Evolutionary conservation across 2,113 vertebrate genomes (phyloP), one percentile per base, ranked within the genome.

Genomic region (Entelurus aequoreus): DNA sequence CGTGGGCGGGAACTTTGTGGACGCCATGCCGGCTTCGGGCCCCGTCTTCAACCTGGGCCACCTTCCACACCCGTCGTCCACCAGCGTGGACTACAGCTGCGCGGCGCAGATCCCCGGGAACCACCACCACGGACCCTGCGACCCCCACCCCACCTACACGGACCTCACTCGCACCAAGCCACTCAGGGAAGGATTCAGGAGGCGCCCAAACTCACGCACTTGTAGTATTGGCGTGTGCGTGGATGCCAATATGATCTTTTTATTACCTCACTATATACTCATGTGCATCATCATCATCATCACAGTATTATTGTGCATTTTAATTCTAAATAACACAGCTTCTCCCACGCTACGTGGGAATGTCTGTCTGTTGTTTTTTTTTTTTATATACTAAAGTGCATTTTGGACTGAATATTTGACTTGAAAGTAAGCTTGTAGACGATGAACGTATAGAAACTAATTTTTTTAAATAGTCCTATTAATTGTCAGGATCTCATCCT

Each of bases 181-280:
- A 94, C 97, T 98, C 97, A 98, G 97, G 97, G 97, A 95, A 93
- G 97, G 92, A 94, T 99, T 91, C 94, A 95, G 88, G 97, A 99
- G 91, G 96, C 94, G 68, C 97, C 97, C 82, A 99, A 99, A 92
- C 94, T 99, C 74, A 99, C 97, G 82, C 97, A 99, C 94, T 95
- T 98, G 94, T 99, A 98, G 94, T 81, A 73, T 68, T 12, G 44
- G 38, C 48, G 60, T 72, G 78, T 78, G 75, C 84, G 78, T 69
- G 66, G 80, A 82, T 88, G 81, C 66, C 85, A 86, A 90, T 86
- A 88, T 86, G 88, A 84, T 88, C 90, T 85, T 93, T 92, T 90
- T 87, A 94, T 95, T 95, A 98, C 97, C 96, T 98, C 94, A 94
- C 90, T 93, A 89, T 78, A 46, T 12, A 11, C 42, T 91, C 89